These are phyloP conservation scores for Vespertilio murinus DNA, from an alignment of 2,797 vertebrate species.

Conservation along the genomic window DNA sequence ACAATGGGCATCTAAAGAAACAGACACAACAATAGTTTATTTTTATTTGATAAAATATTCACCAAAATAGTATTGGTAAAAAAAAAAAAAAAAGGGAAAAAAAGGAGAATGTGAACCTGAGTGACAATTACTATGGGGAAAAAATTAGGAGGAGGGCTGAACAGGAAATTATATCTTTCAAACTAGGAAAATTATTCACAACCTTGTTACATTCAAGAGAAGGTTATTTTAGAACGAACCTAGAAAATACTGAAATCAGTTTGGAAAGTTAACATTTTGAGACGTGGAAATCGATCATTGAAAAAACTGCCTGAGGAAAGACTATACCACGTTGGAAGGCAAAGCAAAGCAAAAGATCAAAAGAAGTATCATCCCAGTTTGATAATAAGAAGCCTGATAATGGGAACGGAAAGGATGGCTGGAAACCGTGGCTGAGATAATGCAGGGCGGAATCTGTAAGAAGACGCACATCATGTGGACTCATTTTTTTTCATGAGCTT, in stretches of 20 bases:
- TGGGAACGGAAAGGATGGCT: not conserved
- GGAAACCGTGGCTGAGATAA: not conserved
- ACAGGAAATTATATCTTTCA: not conserved
- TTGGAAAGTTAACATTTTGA: slow-evolving; percentile 53
- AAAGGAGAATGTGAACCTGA: not conserved
- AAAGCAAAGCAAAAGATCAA: not conserved
- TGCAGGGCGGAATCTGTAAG: accelerated
- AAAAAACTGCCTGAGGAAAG: slow-evolving; percentile 27
- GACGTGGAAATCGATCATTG: not conserved
- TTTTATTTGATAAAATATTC: slow-evolving; percentile 27
- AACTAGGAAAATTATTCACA: not conserved
- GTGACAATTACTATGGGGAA: not conserved
- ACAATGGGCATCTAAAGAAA: not conserved
- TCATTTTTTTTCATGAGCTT: not conserved
- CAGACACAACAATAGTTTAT: not conserved
- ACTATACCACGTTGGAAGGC: not conserved
- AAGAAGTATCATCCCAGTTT: not conserved
- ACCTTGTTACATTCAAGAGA: not conserved
- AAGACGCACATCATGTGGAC: not conserved
- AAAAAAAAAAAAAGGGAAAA: not conserved
- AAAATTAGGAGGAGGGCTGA: not conserved
- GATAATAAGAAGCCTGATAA: not conserved
- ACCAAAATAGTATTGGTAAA: not conserved
- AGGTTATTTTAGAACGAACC: not conserved
- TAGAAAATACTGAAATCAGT: not conserved